phyloP scores from a whole-genome alignment of 2,888 invertebrate species.

The Abrostola tripartita region DNA sequence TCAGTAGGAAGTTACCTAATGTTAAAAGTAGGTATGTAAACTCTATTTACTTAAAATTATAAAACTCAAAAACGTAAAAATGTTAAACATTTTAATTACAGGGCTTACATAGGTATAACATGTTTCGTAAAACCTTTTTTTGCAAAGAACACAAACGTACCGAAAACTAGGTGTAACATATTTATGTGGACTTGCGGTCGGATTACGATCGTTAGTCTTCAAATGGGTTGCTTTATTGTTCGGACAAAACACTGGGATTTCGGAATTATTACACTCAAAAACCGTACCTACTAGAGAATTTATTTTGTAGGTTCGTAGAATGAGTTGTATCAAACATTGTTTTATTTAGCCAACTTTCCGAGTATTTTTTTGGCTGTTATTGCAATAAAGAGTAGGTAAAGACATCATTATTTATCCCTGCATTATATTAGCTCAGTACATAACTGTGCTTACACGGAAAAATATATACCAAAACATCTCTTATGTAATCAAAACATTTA shows the following conservation, averaged over 20 bases:
- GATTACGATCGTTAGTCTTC: slow-evolving; percentile 42
- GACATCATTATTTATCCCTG: too few relatives aligned
- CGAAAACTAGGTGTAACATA: slow-evolving; percentile 22
- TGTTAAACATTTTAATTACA: background rate
- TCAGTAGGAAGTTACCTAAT: too few relatives aligned
- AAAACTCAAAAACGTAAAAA: slow-evolving; percentile 5
- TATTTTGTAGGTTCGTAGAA: slow-evolving; percentile 13
- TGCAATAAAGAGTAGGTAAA: background rate
- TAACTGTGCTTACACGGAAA: too few relatives aligned
- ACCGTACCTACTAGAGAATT: slow-evolving; percentile 11
- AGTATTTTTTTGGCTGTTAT: background rate
- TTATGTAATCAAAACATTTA: too few relatives aligned
- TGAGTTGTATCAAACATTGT: background rate
- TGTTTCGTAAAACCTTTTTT: slow-evolving; percentile 6
- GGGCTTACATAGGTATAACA: slow-evolving; percentile 2
- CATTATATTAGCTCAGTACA: too few relatives aligned
- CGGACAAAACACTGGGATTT: slow-evolving; percentile 32
- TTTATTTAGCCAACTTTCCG: background rate
- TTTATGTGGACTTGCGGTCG: slow-evolving; percentile 19
- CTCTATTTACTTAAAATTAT: background rate
- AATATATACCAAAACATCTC: too few relatives aligned
- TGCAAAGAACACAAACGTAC: slow-evolving; percentile 13
- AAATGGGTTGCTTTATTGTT: slow-evolving; percentile 35
- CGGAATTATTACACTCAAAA: slow-evolving; percentile 27
- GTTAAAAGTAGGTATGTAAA: too few relatives aligned